A percentile compares a stretch with the other conserved stretches of the same genome.
phyloP scores from a whole-genome alignment of 2,797 vertebrate species.

The Cheracebus regulus region DNA sequence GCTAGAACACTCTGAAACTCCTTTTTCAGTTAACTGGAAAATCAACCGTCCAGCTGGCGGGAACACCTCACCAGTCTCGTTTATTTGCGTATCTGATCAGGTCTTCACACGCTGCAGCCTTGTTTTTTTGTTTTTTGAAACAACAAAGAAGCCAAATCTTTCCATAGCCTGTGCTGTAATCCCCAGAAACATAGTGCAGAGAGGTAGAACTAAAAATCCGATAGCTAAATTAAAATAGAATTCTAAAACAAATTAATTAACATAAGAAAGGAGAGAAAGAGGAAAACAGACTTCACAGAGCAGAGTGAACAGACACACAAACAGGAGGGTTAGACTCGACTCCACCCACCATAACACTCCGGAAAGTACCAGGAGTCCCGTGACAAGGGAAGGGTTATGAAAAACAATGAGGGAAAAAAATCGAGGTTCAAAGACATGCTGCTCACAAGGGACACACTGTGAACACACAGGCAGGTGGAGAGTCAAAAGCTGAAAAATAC shows the following conservation, averaged over 20 bases:
- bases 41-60: background rate
- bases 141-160: too few relatives aligned
- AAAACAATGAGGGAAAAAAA: background rate
- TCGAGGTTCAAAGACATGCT: fast-evolving
- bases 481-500: fast-evolving
- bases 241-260: background rate
- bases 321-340: fast-evolving
- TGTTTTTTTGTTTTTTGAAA: background rate
- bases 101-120: background rate
- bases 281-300: too few relatives aligned
- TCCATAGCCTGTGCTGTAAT: background rate
- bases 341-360: fast-evolving
- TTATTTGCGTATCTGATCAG: fast-evolving
- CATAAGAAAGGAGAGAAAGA: background rate
- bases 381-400: too few relatives aligned
- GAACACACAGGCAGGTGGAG: background rate
- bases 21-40: background rate
- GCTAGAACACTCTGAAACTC: fast-evolving
- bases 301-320: background rate
- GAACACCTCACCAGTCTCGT: fast-evolving
- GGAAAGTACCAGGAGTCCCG: fast-evolving
- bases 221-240: too few relatives aligned
- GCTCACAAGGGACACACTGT: fast-evolving
- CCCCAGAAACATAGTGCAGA: fast-evolving
- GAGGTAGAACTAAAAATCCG: background rate